Percentiles rank a stretch among this genome's conserved stretches.
These are phyloP conservation scores for Myotis brandtii DNA, from an alignment of 2,113 vertebrate genomes.

Conservation along the genomic window DNA sequence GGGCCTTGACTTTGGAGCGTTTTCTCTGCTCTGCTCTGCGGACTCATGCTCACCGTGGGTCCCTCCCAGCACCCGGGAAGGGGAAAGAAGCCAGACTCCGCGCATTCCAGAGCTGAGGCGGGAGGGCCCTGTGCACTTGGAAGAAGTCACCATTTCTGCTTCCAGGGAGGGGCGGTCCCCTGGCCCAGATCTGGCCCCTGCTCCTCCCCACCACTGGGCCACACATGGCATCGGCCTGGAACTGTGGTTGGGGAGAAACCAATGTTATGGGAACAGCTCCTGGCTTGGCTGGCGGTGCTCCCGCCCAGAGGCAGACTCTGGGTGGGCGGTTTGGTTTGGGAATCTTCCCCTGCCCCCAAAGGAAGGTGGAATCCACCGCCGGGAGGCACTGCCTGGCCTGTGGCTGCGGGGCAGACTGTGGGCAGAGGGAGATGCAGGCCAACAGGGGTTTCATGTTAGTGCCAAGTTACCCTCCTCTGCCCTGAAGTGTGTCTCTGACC, in stretches of 20 bases:
- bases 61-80: background rate
- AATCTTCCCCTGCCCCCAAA: conserved; percentile 26
- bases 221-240: background rate
- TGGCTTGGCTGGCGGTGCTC: background rate
- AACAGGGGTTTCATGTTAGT: background rate
- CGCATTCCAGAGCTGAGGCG: background rate
- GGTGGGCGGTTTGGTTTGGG: conserved; percentile 21
- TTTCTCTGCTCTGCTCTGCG: background rate
- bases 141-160: background rate
- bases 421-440: background rate
- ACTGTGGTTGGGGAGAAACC: conserved; percentile 48
- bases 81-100: background rate
- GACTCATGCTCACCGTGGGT: background rate
- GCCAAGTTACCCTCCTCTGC: background rate
- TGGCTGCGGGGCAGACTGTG: background rate
- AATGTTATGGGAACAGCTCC: background rate
- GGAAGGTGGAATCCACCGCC: background rate
- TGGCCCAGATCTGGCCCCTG: background rate
- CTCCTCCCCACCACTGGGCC: background rate
- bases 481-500: background rate
- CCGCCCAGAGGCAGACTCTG: background rate
- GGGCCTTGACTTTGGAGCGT: background rate
- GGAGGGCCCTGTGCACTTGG: background rate
- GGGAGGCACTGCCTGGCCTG: background rate
- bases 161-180: background rate